Evolutionary conservation across 2,113 vertebrate species (phyloP).

Genomic region (Brachypodius melanocephalos): DNA sequence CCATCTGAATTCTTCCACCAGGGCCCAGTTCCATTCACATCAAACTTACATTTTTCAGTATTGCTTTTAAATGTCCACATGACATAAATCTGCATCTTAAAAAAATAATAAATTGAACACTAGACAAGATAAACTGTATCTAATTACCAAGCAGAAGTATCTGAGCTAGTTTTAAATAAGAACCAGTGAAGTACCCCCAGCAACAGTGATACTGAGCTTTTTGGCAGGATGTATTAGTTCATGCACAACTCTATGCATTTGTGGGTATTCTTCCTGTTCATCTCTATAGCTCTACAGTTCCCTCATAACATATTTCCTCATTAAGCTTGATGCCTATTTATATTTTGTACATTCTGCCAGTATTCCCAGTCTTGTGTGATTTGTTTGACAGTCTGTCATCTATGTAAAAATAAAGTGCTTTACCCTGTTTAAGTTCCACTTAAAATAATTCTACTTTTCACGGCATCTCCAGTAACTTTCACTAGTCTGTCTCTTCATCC

Average conservation of each 20-base stretch:
- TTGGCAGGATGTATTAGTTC: not conserved
- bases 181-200: not conserved
- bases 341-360: not conserved
- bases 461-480: not conserved
- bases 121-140: not conserved
- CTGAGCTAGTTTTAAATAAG: not conserved
- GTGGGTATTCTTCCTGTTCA: not conserved
- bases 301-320: not conserved
- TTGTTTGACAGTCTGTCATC: not conserved
- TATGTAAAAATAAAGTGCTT: not conserved
- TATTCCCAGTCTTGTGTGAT: not conserved
- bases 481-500: not conserved
- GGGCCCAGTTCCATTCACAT: not conserved
- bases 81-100: not conserved
- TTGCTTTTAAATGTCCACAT: not conserved
- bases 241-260: not conserved
- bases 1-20: not conserved
- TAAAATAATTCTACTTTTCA: not conserved
- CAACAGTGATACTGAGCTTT: not conserved
- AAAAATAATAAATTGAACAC: not conserved
- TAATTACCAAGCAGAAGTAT: not conserved
- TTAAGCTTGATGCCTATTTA: not conserved
- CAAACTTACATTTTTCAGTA: not conserved
- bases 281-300: not conserved
- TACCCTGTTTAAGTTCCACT: not conserved